phyloP scores from a whole-genome alignment of 2,797 vertebrate species.

The Myoxocephalus aenaeus region DNA sequence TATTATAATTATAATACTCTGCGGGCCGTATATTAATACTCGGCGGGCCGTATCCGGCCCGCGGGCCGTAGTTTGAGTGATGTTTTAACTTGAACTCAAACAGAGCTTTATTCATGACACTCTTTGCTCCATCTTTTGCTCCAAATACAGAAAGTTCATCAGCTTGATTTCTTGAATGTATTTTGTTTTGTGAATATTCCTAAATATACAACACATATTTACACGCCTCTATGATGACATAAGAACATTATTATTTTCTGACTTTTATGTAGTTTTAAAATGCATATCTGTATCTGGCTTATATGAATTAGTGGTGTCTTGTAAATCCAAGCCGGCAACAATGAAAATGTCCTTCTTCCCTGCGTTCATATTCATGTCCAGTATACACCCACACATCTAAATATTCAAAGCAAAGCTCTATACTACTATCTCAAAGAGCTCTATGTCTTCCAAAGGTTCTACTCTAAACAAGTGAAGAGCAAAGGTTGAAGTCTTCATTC shows the following conservation, averaged over 20 bases:
- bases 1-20: no score
- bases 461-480: background rate
- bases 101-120: slow-evolving; percentile 6
- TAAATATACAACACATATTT: background rate
- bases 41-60: no score
- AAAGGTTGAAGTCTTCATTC: background rate
- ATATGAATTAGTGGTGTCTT: background rate
- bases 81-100: slow-evolving; percentile 31
- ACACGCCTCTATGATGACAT: background rate
- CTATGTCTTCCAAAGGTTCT: background rate
- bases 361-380: background rate
- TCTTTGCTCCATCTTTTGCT: background rate
- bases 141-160: slow-evolving; percentile 22
- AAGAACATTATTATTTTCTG: background rate
- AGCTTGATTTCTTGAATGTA: slow-evolving; percentile 11
- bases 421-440: background rate
- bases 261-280: background rate
- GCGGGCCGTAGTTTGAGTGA: no score
- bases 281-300: background rate
- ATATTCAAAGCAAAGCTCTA: background rate
- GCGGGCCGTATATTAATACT: no score
- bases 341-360: background rate
- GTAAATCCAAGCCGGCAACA: background rate
- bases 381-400: background rate
- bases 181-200: slow-evolving; percentile 1